Evolutionary conservation across 2,888 invertebrate genomes (phyloP), one percentile per base, ranked within the genome.

Genomic region (Pherbina coryleti): DNA sequence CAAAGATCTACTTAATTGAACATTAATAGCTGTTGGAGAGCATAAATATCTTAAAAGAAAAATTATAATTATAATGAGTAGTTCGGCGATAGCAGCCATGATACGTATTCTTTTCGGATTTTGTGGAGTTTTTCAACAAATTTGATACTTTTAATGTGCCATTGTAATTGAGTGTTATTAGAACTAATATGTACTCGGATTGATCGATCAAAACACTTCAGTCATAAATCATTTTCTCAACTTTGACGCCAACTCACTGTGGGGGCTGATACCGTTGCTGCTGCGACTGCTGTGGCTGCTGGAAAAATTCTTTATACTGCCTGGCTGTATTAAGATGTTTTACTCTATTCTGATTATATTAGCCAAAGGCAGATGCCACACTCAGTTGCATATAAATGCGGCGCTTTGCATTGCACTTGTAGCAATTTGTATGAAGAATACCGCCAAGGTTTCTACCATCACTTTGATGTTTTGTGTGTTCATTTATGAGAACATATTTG

Each of bases 161-260:
- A 60, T 28, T 60, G 22, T 62, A 82, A 82, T 83, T 82, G 79
- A 79, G 79, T 83, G 79, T 81, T 82, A 82, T 82, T 80, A 83
- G 67, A 66, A 64, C 79, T 82, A 81, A 82, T 80, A 78, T 77
- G 78, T 34, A 76, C 75, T 79, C 81, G 79, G 79, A 81, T 81
- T 81, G 82, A 82, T 81, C 79, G 81, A 78, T 82, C 79, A 80
- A 79, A 60, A 49, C 55, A 19, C 31, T 60, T 53, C 3, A 11
- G n/a, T 71, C 76, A 71, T 79, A 77, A 79, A 79, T 79, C 79
- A 79, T 79, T 77, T 62, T 37, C 31, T 64, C 69, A 60, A 55
- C 75, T 22, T 75, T 31, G 34, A 55, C 11, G 5, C 44, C 44
- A 17, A 37, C 55, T 9, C 9, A 44, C 44, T 62, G 49, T 62